Evolutionary conservation across 2,797 vertebrate genomes (phyloP).

Genomic region (Glossophaga mutica): DNA sequence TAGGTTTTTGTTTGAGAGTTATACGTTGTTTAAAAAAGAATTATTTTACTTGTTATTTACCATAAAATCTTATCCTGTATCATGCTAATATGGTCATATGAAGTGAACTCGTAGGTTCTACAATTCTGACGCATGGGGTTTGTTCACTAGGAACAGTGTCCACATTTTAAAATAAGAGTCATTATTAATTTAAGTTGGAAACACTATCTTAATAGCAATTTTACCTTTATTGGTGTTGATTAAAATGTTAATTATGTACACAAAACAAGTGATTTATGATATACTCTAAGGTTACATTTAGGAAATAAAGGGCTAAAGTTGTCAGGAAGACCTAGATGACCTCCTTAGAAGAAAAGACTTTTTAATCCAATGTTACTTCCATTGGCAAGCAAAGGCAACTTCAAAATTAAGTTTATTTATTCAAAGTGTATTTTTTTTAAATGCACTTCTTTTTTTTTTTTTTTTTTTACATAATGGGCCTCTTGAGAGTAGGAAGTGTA

Average conservation of each 20-base stretch:
- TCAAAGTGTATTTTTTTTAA: not conserved
- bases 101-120: not conserved
- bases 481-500: not conserved
- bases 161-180: not conserved
- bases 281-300: not conserved
- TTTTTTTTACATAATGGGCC: not conserved
- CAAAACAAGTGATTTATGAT: not conserved
- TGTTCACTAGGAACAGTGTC: not conserved
- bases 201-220: not conserved
- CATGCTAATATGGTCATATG: not conserved
- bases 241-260: not conserved
- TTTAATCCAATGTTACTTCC: not conserved
- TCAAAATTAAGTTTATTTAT: not conserved
- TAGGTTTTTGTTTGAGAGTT: not conserved
- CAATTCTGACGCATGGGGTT: not conserved
- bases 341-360: not conserved
- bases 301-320: not conserved
- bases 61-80: not conserved
- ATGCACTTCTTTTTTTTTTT: no score
- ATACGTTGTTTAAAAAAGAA: not conserved
- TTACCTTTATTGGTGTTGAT: not conserved
- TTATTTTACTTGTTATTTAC: not conserved
- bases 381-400: not conserved
- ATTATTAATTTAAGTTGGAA: not conserved
- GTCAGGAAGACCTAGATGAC: not conserved